phyloP scores from a whole-genome alignment of 2,797 vertebrate genomes.

The Aplochiton taeniatus region DNA sequence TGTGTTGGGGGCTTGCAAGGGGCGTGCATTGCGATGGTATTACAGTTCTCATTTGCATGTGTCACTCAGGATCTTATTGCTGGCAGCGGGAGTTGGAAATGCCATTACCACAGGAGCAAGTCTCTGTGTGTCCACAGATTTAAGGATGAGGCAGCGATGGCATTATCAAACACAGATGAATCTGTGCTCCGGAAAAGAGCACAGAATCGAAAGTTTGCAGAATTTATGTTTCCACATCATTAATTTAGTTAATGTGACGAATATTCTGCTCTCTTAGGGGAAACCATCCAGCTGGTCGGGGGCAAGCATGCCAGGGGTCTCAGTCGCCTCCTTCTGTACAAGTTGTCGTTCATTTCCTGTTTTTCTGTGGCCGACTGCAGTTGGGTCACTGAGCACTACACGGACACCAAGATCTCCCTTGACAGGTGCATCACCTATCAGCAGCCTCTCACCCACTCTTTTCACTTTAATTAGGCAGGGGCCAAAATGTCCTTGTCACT shows the following conservation, averaged over 20 bases:
- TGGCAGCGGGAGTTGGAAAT: slow-evolving; percentile 7
- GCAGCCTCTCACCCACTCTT: slow-evolving; percentile 56
- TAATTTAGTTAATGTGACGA: not conserved
- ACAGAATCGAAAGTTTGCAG: not conserved
- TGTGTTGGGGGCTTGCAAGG: not conserved
- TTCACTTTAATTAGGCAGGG: slow-evolving; percentile 49
- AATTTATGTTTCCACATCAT: not conserved
- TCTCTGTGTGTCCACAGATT: slow-evolving; percentile 5
- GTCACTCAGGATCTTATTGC: slow-evolving; percentile 11
- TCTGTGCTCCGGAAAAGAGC: not conserved
- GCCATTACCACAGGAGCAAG: not conserved
- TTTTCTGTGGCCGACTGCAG: slow-evolving; percentile 31
- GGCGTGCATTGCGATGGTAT: slow-evolving; percentile 1
- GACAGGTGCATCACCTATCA: slow-evolving; percentile 51
- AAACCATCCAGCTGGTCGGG: not conserved
- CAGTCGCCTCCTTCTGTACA: slow-evolving; percentile 40
- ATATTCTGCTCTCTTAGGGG: not conserved
- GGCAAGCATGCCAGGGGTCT: slow-evolving; percentile 1
- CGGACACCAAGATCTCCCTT: slow-evolving; percentile 44
- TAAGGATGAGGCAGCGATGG: not conserved
- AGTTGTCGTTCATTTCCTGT: slow-evolving; percentile 36
- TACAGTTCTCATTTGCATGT: slow-evolving; percentile 14
- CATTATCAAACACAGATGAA: not conserved
- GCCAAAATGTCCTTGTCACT: slow-evolving; percentile 40
- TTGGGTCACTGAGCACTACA: slow-evolving; percentile 37